Conservation (phyloP, 2,797 vertebrate species). For the Erethizon dorsatum region DNA sequence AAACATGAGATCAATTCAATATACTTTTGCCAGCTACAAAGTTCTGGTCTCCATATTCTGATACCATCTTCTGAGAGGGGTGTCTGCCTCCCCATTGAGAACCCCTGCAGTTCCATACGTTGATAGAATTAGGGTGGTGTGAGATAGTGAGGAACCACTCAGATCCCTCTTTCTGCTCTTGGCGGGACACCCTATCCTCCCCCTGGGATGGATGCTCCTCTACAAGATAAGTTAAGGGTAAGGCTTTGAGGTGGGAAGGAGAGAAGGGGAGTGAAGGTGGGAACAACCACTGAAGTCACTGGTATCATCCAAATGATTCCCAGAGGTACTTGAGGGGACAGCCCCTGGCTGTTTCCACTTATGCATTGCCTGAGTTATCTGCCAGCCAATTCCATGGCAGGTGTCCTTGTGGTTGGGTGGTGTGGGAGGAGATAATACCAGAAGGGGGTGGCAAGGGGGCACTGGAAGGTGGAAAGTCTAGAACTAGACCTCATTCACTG, state of each 20-base stretch:
- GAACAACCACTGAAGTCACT: too few relatives aligned
- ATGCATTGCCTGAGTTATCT: neutral
- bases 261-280: neutral
- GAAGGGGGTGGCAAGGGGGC: accelerated
- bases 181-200: accelerated
- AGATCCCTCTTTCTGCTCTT: neutral
- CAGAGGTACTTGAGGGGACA: neutral
- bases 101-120: accelerated
- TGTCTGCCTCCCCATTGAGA: neutral
- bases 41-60: neutral
- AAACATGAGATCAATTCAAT: conserved; percentile 1
- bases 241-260: neutral
- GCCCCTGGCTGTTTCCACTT: too few relatives aligned
- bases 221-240: neutral
- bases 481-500: neutral
- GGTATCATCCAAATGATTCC: neutral
- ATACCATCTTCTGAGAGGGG: neutral
- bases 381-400: neutral
- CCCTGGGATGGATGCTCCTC: neutral
- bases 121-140: neutral
- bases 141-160: neutral
- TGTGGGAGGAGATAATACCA: neutral
- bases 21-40: neutral
- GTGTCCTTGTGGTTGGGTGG: neutral
- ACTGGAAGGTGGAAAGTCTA: neutral